These are phyloP conservation scores for Chaitophorus viminalis DNA, from an alignment of 2,888 invertebrate genomes.

Conservation along the genomic window DNA sequence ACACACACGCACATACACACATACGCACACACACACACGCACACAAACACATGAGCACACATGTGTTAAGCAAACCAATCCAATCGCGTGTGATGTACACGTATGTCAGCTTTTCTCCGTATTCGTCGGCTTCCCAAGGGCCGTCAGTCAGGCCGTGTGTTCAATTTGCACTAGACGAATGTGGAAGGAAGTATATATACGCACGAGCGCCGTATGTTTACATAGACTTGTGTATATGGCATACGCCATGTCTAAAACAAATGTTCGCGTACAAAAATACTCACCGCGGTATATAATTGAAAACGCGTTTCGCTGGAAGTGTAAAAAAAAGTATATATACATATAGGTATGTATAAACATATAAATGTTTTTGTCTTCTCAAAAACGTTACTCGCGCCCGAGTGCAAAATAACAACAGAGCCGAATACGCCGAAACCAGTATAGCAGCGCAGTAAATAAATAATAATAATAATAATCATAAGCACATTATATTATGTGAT, in stretches of 20 bases:
- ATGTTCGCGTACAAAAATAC: not conserved
- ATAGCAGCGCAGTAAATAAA: not conserved
- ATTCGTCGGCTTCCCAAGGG: not conserved
- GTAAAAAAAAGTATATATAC: not conserved
- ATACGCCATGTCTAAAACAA: not conserved
- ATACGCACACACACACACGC: too few relatives aligned
- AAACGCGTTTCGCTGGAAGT: not conserved
- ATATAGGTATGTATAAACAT: too few relatives aligned
- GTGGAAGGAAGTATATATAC: not conserved
- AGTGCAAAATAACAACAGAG: not conserved
- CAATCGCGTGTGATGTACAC: constrained; percentile 13
- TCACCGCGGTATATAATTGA: not conserved
- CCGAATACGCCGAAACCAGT: not conserved
- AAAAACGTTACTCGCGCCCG: not conserved
- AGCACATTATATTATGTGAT: not conserved
- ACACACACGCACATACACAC: too few relatives aligned
- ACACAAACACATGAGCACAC: too few relatives aligned
- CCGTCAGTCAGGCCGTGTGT: not conserved
- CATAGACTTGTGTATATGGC: not conserved
- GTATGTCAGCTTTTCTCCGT: constrained; percentile 15
- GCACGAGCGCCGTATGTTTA: too few relatives aligned
- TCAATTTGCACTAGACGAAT: not conserved
- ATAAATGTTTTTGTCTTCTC: too few relatives aligned
- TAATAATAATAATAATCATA: not conserved
- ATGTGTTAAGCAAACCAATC: not conserved